Conservation (phyloP, 2,888 invertebrate species). For the Synergus laeviventris region DNA sequence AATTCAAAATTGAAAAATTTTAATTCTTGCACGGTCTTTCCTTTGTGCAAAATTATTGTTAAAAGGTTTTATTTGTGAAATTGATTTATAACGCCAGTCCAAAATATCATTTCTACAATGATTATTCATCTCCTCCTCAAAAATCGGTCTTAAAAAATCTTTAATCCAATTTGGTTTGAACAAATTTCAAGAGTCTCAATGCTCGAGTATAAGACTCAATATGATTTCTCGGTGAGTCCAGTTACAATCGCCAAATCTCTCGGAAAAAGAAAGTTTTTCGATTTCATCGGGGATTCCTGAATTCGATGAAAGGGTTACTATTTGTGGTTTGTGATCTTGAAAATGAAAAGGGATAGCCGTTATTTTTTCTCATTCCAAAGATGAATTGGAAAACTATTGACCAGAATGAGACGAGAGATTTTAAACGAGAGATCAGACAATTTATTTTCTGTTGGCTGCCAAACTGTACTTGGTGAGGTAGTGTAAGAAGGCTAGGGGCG, state of each 20-base stretch:
- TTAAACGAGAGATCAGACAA: constrained; percentile 12
- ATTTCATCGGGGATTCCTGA: neutral
- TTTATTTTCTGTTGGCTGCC: constrained; percentile 19
- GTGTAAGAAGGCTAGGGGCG: constrained; percentile 45
- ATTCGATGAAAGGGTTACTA: neutral
- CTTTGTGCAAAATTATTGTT: too few species aligned
- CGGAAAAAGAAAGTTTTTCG: constrained; percentile 14
- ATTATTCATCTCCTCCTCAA: too few species aligned
- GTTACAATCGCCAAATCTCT: neutral
- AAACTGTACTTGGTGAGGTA: constrained; percentile 37
- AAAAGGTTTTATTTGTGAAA: too few species aligned
- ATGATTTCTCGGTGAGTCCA: neutral
- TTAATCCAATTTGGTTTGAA: neutral
- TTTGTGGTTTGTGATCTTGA: constrained; percentile 16
- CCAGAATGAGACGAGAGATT: neutral
- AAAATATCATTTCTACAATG: too few species aligned
- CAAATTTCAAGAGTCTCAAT: neutral
- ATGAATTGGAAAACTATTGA: neutral
- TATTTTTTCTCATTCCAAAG: constrained; percentile 19
- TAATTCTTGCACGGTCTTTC: too few species aligned
- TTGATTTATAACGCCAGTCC: too few species aligned
- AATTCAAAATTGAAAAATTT: too few species aligned
- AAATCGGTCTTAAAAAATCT: too few species aligned
- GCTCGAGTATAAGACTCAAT: neutral
- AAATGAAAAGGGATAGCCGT: constrained; percentile 18